Evolutionary conservation across 2,888 invertebrate species (phyloP).

Genomic region (Drosophila barbarae): DNA sequence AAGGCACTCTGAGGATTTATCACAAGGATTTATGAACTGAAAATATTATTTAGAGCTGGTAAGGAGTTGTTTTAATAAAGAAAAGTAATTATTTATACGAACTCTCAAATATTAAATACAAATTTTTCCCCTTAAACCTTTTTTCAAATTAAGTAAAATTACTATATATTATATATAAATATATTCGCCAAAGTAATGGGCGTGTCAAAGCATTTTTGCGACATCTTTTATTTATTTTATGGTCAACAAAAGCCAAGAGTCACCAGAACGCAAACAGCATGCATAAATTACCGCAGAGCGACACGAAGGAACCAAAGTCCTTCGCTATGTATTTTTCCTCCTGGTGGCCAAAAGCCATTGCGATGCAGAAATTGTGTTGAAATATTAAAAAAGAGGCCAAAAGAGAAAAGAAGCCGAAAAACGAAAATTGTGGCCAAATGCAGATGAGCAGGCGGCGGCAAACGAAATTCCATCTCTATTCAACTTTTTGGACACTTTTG

Average conservation of each 20-base stretch:
- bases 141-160: slow-evolving; percentile 4
- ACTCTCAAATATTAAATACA: too few species aligned
- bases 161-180: neutral
- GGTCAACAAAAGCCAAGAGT: slow-evolving; percentile 68
- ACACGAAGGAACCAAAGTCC: slow-evolving; percentile 44
- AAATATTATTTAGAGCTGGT: neutral
- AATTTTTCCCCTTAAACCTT: neutral
- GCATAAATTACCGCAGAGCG: slow-evolving; percentile 68
- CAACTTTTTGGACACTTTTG: slow-evolving; percentile 70
- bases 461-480: slow-evolving; percentile 52
- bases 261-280: slow-evolving; percentile 68
- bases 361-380: slow-evolving; percentile 65
- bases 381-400: slow-evolving; percentile 61
- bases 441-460: slow-evolving; percentile 43
- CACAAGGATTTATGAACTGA: too few species aligned
- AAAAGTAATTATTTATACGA: neutral
- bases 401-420: slow-evolving; percentile 10
- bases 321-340: slow-evolving; percentile 15
- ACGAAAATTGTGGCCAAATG: slow-evolving; percentile 50
- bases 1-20: neutral
- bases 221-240: slow-evolving; percentile 68
- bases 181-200: slow-evolving; percentile 52
- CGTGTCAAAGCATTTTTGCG: slow-evolving; percentile 67
- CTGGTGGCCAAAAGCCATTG: slow-evolving; percentile 35
- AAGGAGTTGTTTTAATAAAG: neutral